phyloP scores from a whole-genome alignment of 1,140 invertebrate species.

The Trachymyrmex septentrionalis region DNA sequence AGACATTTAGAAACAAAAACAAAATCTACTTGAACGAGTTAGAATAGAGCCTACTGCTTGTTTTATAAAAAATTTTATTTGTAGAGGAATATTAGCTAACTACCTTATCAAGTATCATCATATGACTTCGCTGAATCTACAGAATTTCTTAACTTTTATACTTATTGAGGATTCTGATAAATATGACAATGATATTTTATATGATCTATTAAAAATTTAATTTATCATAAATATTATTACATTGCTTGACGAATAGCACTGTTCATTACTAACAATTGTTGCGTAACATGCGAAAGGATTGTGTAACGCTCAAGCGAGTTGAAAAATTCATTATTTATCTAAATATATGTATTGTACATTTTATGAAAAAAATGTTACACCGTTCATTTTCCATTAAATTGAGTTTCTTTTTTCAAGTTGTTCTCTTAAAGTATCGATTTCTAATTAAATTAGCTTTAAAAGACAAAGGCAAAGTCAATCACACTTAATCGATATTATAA shows the following conservation, averaged over 20 bases:
- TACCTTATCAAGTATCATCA: slow-evolving; percentile 24
- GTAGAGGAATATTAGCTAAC: background rate
- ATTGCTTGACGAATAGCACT: background rate
- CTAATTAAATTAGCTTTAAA: slow-evolving; percentile 5
- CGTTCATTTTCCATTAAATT: background rate
- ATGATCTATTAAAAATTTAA: background rate
- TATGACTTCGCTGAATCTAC: slow-evolving; percentile 5
- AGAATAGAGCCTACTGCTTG: background rate
- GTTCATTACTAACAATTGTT: background rate
- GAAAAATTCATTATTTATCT: background rate
- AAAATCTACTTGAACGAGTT: background rate
- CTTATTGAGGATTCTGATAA: background rate
- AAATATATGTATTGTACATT: background rate
- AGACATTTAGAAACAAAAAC: background rate
- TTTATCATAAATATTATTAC: background rate
- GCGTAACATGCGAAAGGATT: background rate
- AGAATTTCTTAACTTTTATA: slow-evolving; percentile 3
- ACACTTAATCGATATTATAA: background rate
- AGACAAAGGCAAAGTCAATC: background rate
- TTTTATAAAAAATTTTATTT: background rate
- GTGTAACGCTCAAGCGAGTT: background rate
- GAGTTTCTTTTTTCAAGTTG: background rate
- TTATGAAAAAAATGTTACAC: slow-evolving; percentile 24
- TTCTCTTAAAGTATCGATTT: background rate
- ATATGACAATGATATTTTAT: background rate